These are phyloP conservation scores for Silurus asotus DNA, from an alignment of 2,113 vertebrate species.

Conservation along the genomic window DNA sequence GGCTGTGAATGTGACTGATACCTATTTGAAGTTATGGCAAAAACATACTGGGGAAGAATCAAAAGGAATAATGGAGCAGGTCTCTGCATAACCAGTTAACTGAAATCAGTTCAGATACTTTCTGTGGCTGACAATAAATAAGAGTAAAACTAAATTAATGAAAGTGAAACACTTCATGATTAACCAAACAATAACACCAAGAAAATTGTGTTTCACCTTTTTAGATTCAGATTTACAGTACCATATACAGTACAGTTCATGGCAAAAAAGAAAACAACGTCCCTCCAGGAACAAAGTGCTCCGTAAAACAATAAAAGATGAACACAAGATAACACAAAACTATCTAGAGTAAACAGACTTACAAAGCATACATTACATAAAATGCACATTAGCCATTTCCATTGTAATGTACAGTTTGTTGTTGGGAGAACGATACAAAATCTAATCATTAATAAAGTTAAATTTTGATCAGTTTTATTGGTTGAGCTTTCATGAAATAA, in stretches of 20 bases:
- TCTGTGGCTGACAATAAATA: not conserved
- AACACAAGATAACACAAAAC: too few relatives aligned
- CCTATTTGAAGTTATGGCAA: not conserved
- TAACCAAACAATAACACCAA: not conserved
- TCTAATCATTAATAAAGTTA: not conserved
- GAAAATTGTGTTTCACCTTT: too few relatives aligned
- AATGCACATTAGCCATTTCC: too few relatives aligned
- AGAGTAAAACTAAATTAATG: not conserved
- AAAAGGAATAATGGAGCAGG: not conserved
- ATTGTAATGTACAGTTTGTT: not conserved
- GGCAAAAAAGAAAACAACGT: too few relatives aligned
- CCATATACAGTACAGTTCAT: too few relatives aligned
- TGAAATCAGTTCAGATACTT: not conserved
- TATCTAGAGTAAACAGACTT: too few relatives aligned
- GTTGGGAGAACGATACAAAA: slow-evolving; percentile 41
- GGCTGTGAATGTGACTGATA: not conserved
- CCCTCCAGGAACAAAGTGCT: too few relatives aligned
- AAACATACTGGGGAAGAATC: not conserved
- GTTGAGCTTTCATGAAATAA: not conserved
- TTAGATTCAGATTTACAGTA: too few relatives aligned
- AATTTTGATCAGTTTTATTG: not conserved
- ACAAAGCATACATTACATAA: too few relatives aligned
- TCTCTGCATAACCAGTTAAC: not conserved
- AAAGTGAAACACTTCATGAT: not conserved
- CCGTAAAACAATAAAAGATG: too few relatives aligned